These are phyloP conservation scores for Willowsia nigromaculata DNA, from an alignment of 2,888 invertebrate species.

Conservation along the genomic window DNA sequence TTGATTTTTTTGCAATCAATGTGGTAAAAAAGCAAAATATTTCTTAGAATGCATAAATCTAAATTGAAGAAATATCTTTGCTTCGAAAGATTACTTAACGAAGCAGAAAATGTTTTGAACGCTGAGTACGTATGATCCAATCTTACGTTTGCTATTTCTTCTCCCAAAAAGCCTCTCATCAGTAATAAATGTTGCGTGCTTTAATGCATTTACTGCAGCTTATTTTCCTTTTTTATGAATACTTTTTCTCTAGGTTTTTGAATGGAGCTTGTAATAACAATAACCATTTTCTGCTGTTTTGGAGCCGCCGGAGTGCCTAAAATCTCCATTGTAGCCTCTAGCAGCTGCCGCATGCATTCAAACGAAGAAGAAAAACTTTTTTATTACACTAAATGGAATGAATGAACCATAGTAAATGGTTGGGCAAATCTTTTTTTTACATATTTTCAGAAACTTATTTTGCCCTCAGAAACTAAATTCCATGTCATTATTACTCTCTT, in stretches of 20 bases:
- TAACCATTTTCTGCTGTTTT: constrained; percentile 53
- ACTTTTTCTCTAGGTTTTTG: background rate
- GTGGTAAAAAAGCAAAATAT: too few relatives aligned
- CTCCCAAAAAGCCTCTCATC: too few relatives aligned
- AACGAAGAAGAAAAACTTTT: constrained; percentile 10
- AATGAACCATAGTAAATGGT: background rate
- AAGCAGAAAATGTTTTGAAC: too few relatives aligned
- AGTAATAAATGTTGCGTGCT: too few relatives aligned
- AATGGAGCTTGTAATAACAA: constrained; percentile 36
- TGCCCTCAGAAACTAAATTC: constrained; percentile 27
- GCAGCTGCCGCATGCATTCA: background rate
- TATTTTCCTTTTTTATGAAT: background rate
- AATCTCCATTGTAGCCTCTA: background rate
- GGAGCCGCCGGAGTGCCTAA: constrained; percentile 46
- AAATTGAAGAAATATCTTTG: too few relatives aligned
- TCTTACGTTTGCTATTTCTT: too few relatives aligned
- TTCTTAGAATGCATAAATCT: too few relatives aligned
- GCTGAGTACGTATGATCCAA: too few relatives aligned
- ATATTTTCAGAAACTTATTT: constrained; percentile 38
- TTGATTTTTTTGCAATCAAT: too few relatives aligned
- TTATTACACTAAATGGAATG: constrained; percentile 25
- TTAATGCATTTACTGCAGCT: background rate
- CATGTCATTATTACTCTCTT: background rate
- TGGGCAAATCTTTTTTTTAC: background rate
- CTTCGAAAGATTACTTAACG: too few relatives aligned